Percentiles rank a stretch among this genome's conserved stretches.
Evolutionary conservation across 2,113 vertebrate genomes (phyloP).

Genomic region (Uria aalge): DNA sequence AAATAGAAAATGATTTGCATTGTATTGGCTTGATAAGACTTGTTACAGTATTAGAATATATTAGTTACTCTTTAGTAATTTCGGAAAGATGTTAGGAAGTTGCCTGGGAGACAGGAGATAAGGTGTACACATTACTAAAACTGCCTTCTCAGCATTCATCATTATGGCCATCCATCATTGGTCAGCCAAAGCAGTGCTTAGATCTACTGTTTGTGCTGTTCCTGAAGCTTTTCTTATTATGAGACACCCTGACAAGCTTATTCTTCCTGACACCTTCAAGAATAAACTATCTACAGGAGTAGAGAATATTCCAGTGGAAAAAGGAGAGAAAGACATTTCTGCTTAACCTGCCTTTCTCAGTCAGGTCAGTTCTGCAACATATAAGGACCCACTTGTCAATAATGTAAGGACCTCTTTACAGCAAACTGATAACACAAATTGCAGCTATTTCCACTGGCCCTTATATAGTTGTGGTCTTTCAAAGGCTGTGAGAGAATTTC

Average conservation of each 20-base stretch:
- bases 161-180: not conserved
- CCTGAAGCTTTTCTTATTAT: not conserved
- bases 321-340: not conserved
- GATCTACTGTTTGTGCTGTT: not conserved
- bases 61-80: not conserved
- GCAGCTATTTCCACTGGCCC: not conserved
- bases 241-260: not conserved
- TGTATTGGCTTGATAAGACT: not conserved
- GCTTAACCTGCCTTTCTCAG: not conserved
- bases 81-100: not conserved
- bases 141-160: not conserved
- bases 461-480: rapidly evolving
- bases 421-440: rapidly evolving
- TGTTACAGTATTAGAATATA: not conserved
- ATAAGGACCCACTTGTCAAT: not conserved
- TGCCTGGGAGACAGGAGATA: not conserved
- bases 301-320: not conserved
- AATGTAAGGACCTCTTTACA: rapidly evolving
- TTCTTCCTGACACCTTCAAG: not conserved
- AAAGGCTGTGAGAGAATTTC: not conserved
- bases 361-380: not conserved
- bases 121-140: not conserved
- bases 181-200: not conserved
- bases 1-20: not conserved
- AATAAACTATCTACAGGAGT: not conserved